phyloP scores from a whole-genome alignment of 2,888 invertebrate genomes.

The Ceraclea dissimilis region DNA sequence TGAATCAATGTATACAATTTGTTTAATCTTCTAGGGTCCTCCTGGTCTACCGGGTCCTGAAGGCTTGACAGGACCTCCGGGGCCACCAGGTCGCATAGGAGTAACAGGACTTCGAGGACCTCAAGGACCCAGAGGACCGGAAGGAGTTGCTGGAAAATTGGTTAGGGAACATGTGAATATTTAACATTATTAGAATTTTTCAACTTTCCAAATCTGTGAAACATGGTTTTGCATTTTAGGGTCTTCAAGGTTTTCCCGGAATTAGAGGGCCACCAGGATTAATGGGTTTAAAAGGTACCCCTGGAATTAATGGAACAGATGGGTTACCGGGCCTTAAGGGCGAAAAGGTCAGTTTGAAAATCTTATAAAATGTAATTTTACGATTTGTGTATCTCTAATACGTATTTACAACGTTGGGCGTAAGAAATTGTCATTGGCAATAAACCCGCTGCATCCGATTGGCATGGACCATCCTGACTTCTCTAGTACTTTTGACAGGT shows the following conservation, averaged over 20 bases:
- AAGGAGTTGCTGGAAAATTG: constrained; percentile 14
- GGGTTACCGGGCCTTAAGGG: constrained; percentile 42
- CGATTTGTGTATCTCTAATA: neutral
- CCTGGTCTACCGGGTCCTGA: constrained; percentile 45
- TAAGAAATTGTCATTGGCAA: too few species aligned
- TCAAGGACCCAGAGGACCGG: constrained; percentile 24
- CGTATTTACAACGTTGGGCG: neutral
- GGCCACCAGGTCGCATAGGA: constrained; percentile 41
- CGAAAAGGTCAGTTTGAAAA: constrained; percentile 29
- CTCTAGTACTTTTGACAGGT: neutral
- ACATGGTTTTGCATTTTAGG: too few species aligned
- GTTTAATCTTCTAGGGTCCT: constrained; percentile 24
- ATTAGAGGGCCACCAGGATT: constrained; percentile 37
- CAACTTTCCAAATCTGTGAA: too few species aligned
- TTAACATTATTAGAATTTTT: neutral
- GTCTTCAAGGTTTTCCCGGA: constrained; percentile 38
- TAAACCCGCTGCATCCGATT: too few species aligned
- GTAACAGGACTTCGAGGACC: constrained; percentile 28
- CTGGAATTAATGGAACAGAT: constrained; percentile 36
- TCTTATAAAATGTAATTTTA: neutral
- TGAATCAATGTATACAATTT: too few species aligned
- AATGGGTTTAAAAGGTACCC: constrained; percentile 37
- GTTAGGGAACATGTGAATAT: neutral
- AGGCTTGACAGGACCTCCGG: constrained; percentile 42
- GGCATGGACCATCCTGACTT: too few species aligned